Base-by-base conservation (phyloP, 2,888 invertebrate species). In the Heliconius ismenius region DNA sequence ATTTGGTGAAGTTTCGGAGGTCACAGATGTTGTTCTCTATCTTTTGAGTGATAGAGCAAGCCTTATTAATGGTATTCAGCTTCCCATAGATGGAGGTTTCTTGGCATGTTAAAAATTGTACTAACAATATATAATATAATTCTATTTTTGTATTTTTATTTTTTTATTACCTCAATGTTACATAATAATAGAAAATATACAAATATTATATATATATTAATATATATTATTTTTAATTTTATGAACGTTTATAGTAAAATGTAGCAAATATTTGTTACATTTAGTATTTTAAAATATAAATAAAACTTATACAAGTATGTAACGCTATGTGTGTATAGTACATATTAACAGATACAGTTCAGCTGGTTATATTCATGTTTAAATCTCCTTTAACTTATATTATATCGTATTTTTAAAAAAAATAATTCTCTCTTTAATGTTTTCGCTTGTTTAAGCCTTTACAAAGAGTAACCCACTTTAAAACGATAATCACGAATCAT, bases 41-140 rank as follows among this genome's bases (percentile, higher is more conserved):
- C 92, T 99, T 21, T 49, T 7, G 62, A 97, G 98, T 85, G 96
- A 97, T 82, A 86, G 84, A 49, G 89, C 93, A 9, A 90, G 90
- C 78, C 90, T 93, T 92, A 91, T 93, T 75, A 97, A 95, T 78
- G 98, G 98, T 13, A 95, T 95, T 15, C 94, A 95, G 67, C 89
- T 98, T 64, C 96, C 97, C 0, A 93, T 98, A 32, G 98, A 98
- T 86, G 98, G 98, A 32, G 98, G 98, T 78, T 96, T 95, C 85
- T 91, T 95, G 64, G 95, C 95, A 21, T 49, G 49, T 18, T 49
- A 18, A 49, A 7, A 18, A 49, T n/a, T n/a, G n/a, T n/a, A n/a
- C n/a, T n/a, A n/a, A 43, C 13, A 43, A 43, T 43, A 43, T 39
- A 39, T 39, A 11, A 39, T 39, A 39, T 39, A 11, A 39, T 39